Evolutionary conservation across 2,888 invertebrate genomes (phyloP).

Genomic region (Anoplius nigerrimus): DNA sequence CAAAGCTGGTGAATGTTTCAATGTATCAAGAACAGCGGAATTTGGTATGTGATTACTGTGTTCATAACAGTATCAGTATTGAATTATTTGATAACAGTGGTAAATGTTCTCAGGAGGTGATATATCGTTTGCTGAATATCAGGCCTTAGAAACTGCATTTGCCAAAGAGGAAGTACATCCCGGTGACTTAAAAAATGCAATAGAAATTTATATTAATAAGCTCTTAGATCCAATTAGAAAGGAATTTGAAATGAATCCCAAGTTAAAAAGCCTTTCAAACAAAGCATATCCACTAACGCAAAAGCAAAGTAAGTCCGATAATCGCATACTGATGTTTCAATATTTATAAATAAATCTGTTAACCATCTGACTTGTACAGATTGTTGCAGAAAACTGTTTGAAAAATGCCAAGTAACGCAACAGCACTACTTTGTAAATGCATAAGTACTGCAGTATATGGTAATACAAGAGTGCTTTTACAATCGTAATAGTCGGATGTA

Average conservation of each 20-base stretch:
- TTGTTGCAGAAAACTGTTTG: too few relatives aligned
- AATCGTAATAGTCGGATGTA: too few relatives aligned
- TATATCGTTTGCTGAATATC: slow-evolving; percentile 82
- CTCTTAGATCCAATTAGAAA: slow-evolving; percentile 92
- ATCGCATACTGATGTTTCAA: too few relatives aligned
- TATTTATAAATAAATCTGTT: too few relatives aligned
- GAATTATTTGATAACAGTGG: background rate
- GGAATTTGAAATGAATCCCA: slow-evolving; percentile 84
- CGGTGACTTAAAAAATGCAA: slow-evolving; percentile 92
- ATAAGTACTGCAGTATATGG: too few relatives aligned
- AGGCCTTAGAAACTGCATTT: slow-evolving; percentile 88
- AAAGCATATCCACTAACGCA: slow-evolving; percentile 89
- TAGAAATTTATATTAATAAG: slow-evolving; percentile 89
- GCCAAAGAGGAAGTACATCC: slow-evolving; percentile 91
- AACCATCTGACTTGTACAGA: too few relatives aligned
- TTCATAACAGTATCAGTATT: background rate
- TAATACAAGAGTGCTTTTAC: too few relatives aligned
- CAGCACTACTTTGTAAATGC: too few relatives aligned
- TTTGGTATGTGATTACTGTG: slow-evolving; percentile 75
- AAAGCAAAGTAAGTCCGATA: slow-evolving; percentile 77
- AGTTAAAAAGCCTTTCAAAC: slow-evolving; percentile 85
- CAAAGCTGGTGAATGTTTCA: slow-evolving; percentile 83
- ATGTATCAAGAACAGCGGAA: slow-evolving; percentile 82
- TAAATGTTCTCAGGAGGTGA: slow-evolving; percentile 82
- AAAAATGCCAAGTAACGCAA: too few relatives aligned